Evolutionary conservation across 2,797 vertebrate genomes (phyloP), one percentile per base, ranked within the genome.

Genomic region (Novumbra hubbsi): DNA sequence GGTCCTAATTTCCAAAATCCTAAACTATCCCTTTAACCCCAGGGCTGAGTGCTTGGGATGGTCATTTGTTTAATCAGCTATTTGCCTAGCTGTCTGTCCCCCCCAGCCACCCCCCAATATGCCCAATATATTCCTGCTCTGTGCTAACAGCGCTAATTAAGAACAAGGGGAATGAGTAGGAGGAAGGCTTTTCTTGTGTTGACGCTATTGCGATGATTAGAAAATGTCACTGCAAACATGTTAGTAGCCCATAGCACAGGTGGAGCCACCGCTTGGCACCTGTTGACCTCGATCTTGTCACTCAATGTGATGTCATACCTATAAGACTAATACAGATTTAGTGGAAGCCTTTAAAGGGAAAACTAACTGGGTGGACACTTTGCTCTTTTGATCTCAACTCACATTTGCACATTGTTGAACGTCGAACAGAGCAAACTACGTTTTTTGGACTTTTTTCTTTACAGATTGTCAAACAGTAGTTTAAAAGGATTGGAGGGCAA

Each of bases 11-110:
- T 9, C 41, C 41, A 45, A 45, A 45, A 11, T 45, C 41, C n/a
- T 41, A 4, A 12, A 68, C 34, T 17, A 34, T 71, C 32, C 48
- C 80, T 81, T 87, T 83, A 83, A 82, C 80, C 79, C 83, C 76
- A 6, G 81, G 75, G 70, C 73, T 73, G 50, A 60, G 67, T 41
- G 67, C 71, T 52, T 67, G 41, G 0, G 4, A 82, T 83, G 85
- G 87, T 86, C 79, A 77, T 83, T 66, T 69, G 83, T 86, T 88
- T 87, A 82, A 80, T 86, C 70, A 75, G 80, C 73, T 79, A 45
- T 78, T 87, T 84, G 80, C 72, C 41, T 73, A 70, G 76, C 66
- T 14, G 67, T 74, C 81, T 80, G 79, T 74, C 71, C 69, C 74
- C 74, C 30, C 24, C 49, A 75, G 60, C 34, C 67, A 41, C 19